Evolutionary conservation across 2,113 vertebrate genomes (phyloP), one percentile per base, ranked within the genome.

Genomic region (Phaetusa simplex): DNA sequence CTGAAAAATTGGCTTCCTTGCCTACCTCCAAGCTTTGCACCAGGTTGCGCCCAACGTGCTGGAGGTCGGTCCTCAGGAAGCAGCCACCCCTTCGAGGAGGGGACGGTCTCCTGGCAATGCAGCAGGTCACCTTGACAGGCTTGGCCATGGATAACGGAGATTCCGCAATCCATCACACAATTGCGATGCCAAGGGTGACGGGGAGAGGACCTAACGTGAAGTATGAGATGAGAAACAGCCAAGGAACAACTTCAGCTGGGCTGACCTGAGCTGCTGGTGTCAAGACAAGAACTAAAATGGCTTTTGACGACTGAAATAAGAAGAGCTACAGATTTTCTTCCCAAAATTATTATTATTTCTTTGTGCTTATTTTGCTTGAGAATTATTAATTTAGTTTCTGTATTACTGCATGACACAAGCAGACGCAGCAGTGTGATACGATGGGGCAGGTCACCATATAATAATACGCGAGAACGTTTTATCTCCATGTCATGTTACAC

Each of bases 141-240:
- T 76, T 5, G 4, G 76, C 17, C 5, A 3, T 2, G 9, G 32
- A 5, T 12, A 43, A 38, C 0, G 2, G 26, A 38, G 27, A 34
- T 23, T 29, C 9, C 3, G 1, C 29, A 61, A 34, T 34, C 55
- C 82, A n/a, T 8, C 67, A 34, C 22, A 32, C 19, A 32, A 58
- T 1, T 30, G 53, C 26, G 22, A 4, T 14, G 21, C n/a, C 85
- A 82, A 16, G 4, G 0, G 1, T 40, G 67, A 29, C 0, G 4
- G 27, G 36, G 34, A 77, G 53, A 81, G 34, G 34, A 6, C 36
- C 43, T 38, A 4, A 43, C 0, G 7, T 18, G 30, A 83, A 47
- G 13, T 17, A 30, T 1, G 0, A 3, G 49, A 66, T 11, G 14
- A 84, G 42, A 50, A 93, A 71, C 36, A 40, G 65, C 47, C 53